phyloP scores from a whole-genome alignment of 1,140 invertebrate genomes.

The Trinorchestia longiramus region DNA sequence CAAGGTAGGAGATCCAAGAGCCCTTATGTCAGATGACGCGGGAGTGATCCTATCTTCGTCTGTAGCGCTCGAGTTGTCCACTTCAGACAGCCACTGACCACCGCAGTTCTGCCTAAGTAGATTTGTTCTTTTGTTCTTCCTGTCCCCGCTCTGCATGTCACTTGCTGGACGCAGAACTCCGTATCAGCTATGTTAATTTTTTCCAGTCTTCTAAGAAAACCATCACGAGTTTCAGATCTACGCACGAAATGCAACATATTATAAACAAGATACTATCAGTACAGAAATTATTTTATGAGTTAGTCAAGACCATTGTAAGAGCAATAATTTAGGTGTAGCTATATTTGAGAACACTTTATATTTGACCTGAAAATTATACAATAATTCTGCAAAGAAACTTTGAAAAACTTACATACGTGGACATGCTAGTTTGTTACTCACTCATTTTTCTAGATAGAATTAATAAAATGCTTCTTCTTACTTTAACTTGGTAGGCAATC shows the following conservation, averaged over 20 bases:
- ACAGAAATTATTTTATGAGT: not conserved
- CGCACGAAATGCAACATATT: not conserved
- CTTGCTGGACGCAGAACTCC: not conserved
- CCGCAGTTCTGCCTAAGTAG: not conserved
- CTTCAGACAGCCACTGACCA: not conserved
- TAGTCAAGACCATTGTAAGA: not conserved
- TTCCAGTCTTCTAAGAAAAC: not conserved
- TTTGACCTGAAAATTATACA: not conserved
- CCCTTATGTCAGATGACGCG: not conserved
- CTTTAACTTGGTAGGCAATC: not conserved
- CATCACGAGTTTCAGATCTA: not conserved
- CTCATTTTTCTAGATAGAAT: not conserved
- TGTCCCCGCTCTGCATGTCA: not conserved
- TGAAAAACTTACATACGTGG: not conserved
- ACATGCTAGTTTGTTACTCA: not conserved
- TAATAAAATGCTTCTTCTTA: not conserved
- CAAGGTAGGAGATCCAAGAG: not conserved
- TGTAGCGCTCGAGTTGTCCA: not conserved
- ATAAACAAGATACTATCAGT: not conserved
- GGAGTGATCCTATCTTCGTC: not conserved
- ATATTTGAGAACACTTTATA: not conserved
- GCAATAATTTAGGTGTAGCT: not conserved
- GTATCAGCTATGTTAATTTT: not conserved
- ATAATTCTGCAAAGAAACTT: not conserved
- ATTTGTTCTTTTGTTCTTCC: not conserved